These are phyloP conservation scores for Abrostola triplasia DNA, from an alignment of 2,888 invertebrate species.

Conservation along the genomic window DNA sequence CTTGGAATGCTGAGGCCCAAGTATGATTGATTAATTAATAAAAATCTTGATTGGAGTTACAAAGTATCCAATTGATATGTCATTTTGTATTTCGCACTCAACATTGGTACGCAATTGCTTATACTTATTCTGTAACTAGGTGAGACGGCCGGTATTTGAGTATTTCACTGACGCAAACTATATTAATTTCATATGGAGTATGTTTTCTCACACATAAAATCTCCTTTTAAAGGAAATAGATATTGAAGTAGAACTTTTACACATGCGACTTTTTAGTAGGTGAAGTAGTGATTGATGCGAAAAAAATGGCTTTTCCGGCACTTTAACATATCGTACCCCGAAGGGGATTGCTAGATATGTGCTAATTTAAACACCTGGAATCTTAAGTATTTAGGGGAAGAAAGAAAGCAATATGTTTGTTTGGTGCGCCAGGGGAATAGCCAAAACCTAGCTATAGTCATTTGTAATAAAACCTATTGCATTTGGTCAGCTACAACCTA, in stretches of 20 bases:
- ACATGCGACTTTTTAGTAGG: too few species aligned
- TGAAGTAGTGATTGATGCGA: too few species aligned
- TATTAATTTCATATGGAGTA: slow-evolving; percentile 23
- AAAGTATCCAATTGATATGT: background rate
- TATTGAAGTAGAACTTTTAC: background rate
- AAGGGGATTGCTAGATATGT: too few species aligned
- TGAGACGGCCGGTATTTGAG: slow-evolving; percentile 20
- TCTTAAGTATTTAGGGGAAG: too few species aligned
- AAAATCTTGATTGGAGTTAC: background rate
- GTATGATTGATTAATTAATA: slow-evolving; percentile 1
- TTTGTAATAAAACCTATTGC: too few species aligned
- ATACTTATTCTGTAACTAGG: slow-evolving; percentile 14
- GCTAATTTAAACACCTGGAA: too few species aligned
- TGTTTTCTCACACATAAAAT: slow-evolving; percentile 36
- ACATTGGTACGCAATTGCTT: slow-evolving; percentile 33
- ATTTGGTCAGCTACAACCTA: too few species aligned
- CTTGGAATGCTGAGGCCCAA: background rate
- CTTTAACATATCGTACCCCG: too few species aligned
- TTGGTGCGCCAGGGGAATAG: too few species aligned
- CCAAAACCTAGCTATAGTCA: too few species aligned
- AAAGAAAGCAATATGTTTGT: too few species aligned
- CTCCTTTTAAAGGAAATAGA: background rate
- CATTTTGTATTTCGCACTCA: slow-evolving; percentile 3
- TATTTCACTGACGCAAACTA: slow-evolving; percentile 28
- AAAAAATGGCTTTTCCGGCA: too few species aligned